phyloP scores from a whole-genome alignment of 2,888 invertebrate species.

The Hemaris fuciformis region DNA sequence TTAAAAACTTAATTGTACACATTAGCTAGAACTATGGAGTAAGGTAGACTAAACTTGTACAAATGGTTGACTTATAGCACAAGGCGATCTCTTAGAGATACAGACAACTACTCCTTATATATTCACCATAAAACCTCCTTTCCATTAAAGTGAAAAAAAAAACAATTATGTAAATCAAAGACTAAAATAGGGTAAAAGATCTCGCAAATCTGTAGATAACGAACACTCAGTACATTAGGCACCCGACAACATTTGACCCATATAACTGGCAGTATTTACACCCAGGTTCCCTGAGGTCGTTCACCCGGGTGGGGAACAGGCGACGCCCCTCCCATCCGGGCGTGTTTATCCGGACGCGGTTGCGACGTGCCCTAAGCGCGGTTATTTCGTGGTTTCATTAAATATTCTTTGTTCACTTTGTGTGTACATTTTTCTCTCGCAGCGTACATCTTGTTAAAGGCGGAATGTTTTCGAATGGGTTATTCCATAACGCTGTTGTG shows the following conservation, averaged over 20 bases:
- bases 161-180: too few relatives aligned
- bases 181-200: too few relatives aligned
- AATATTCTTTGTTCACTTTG: background rate
- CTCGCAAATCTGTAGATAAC: too few relatives aligned
- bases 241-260: conserved; percentile 10
- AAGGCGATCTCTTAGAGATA: too few relatives aligned
- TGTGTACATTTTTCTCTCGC: background rate
- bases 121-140: too few relatives aligned
- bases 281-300: conserved; percentile 23
- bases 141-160: too few relatives aligned
- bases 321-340: background rate
- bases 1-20: too few relatives aligned
- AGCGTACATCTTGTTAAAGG: background rate
- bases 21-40: too few relatives aligned
- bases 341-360: conserved; percentile 18
- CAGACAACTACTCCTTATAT: too few relatives aligned
- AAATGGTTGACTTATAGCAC: too few relatives aligned
- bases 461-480: background rate
- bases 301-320: conserved; percentile 23
- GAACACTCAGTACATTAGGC: background rate
- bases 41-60: too few relatives aligned
- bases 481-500: background rate
- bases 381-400: conserved; percentile 14
- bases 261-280: conserved; percentile 15
- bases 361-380: conserved; percentile 11